These are phyloP conservation scores for Spodoptera frugiperda DNA, from an alignment of 1,140 invertebrate genomes.

Conservation along the genomic window DNA sequence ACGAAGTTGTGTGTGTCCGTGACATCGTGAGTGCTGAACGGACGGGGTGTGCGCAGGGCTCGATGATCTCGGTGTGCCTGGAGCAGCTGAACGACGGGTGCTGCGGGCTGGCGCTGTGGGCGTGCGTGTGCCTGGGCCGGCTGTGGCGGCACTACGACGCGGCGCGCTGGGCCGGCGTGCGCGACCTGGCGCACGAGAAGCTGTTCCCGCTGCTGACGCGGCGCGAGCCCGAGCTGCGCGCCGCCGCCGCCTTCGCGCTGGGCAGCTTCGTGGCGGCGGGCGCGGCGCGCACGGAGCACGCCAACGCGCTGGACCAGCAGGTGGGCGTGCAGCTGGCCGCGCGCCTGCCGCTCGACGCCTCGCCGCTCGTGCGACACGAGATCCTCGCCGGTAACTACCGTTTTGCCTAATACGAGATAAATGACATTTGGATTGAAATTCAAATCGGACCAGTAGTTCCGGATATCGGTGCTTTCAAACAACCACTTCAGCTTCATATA, in stretches of 20 bases:
- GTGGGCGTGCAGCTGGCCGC: constrained; percentile 95
- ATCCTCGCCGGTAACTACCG: constrained; percentile 79
- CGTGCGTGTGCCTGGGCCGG: constrained; percentile 96
- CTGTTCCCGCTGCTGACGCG: constrained; percentile 93
- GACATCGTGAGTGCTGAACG: too few relatives aligned
- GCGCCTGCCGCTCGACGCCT: constrained; percentile 93
- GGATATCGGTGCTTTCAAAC: too few relatives aligned
- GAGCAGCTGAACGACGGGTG: constrained; percentile 90
- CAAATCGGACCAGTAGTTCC: too few relatives aligned
- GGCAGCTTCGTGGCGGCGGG: constrained; percentile 86
- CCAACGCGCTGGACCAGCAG: constrained; percentile 96
- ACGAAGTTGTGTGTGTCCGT: too few relatives aligned
- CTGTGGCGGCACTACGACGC: constrained; percentile 97
- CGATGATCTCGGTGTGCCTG: constrained; percentile 95
- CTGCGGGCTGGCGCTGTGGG: constrained; percentile 94
- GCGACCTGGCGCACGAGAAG: constrained; percentile 98
- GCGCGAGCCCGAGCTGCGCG: constrained; percentile 91
- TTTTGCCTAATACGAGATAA: too few relatives aligned
- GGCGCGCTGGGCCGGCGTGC: constrained; percentile 97
- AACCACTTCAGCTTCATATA: too few relatives aligned
- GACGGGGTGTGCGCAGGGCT: constrained; percentile 92
- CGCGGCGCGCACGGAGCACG: constrained; percentile 93
- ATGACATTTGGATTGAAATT: too few relatives aligned
- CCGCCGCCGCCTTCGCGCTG: constrained; percentile 94
- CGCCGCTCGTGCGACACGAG: constrained; percentile 95